Base-by-base conservation (phyloP, 2,113 vertebrate species). In the Mohoua ochrocephala region DNA sequence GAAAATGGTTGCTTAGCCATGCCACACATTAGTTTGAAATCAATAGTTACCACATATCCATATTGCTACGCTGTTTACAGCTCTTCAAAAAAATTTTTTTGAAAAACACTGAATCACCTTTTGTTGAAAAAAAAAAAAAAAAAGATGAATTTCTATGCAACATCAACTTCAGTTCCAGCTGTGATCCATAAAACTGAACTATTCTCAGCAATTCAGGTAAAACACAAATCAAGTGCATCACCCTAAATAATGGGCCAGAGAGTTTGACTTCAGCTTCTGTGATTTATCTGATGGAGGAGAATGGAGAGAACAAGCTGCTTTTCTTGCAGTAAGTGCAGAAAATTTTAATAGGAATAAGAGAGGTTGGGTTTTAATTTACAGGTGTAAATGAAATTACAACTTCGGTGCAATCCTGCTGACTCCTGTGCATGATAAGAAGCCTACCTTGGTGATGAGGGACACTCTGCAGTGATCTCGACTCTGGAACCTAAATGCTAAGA, bases 121-220 rank as follows among this genome's bases (percentile, higher is more conserved):
- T 54, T 56, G 8, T 65, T 76, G 42, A 77, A 84, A 81, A 90
- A 85, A 33, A 77, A 84, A 81, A 90, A 85, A 33, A 21, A 30
- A 79, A 57, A 21, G 0, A 57, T 67, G 0, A 49, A 42, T 80
- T 88, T 89, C 19, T 80, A 0, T 49, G 7, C 70, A 70, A 53
- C 9, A 27, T 56, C 59, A 69, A 21, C 47, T 85, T 67, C 31
- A 61, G 7, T 80, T 95, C 45, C 24, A 70, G 42, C 53, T 85
- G n/a, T 69, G 27, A 81, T 52, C 27, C 27, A 31, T 91, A 60
- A 53, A 86, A 65, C 27, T 52, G 39, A 76, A 9, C 49, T 90
- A 16, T 83, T 87, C 10, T 87, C 33, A 86, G 15, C 19, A 74
- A 12, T 80, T 69, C 26, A 27, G 67, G 50, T 21, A 47, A 80